Base-by-base conservation (phyloP, 1,140 invertebrate genomes). In the Danaus plexippus region DNA sequence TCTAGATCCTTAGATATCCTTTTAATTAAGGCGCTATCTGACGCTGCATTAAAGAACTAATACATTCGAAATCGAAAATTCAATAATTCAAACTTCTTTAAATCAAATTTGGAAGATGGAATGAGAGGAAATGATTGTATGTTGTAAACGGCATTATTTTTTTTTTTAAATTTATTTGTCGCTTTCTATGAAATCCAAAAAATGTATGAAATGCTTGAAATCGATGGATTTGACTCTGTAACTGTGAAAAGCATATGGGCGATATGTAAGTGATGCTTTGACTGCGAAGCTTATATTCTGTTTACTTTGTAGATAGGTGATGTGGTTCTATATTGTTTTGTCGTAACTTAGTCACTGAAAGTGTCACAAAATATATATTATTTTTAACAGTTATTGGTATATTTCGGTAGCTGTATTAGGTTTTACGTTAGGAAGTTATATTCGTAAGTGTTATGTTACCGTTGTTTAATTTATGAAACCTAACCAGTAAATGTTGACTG, bases 271-370 rank as follows among this genome's bases (percentile, higher is more conserved):
- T 11, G 50, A 63, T 58, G 66, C 69, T 76, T 77, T 67, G 61
- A 61, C 51, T 64, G 66, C 67, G 65, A 69, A 67, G 66, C 66
- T 68, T 69, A 52, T 63, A 68, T 42, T 56, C 55, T 61, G 44
- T 58, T 67, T 53, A 67, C 55, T 51, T 47, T 55, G 50, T 65
- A 61, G 44, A 57, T 54, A 61, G 52, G 51, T 22, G 42, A 52
- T 56, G 15, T 40, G 44, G 52, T 48, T 57, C 53, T 57, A 57
- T 61, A 61, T 58, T 64, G 73, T 73, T 52, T 80, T 63, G 72
- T 67, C 67, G 75, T 77, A 73, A 73, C 67, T 66, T 69, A 71
- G 72, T 77, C 75, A 81, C 77, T 80, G 61, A 69, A 77, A 80
- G 76, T 82, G 81, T 81, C 81, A 78, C 81, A 79, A 81, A 75